Percentiles rank a stretch among this genome's conserved stretches.
Evolutionary conservation across 64 coral and sea anemone species (phyloP).

Genomic region (Montipora sp.): DNA sequence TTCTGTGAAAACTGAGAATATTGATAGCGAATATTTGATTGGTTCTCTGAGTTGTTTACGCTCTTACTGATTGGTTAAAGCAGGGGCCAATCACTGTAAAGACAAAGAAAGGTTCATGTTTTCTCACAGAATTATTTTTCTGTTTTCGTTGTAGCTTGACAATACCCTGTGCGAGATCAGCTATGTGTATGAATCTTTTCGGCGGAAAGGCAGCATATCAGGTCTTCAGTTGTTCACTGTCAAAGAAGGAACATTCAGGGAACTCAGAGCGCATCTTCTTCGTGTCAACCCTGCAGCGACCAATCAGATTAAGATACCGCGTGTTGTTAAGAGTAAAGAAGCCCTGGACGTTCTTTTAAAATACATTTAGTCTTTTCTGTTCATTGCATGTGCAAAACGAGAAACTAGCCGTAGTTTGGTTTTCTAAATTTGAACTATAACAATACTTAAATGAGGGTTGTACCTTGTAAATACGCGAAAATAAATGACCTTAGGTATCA

Average conservation of each 20-base stretch:
- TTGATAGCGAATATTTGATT: no score
- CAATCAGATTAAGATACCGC: constrained; percentile 74
- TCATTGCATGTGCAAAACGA: no score
- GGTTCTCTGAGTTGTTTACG: no score
- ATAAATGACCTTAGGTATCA: no score
- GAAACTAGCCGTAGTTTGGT: not conserved
- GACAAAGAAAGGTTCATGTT: no score
- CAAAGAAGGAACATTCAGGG: constrained; percentile 40
- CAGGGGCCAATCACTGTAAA: no score
- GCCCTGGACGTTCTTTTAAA: constrained; percentile 39
- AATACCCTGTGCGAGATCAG: constrained; percentile 45
- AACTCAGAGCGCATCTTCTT: constrained; percentile 49
- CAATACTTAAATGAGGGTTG: no score
- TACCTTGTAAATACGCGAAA: no score
- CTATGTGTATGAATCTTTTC: constrained; percentile 64
- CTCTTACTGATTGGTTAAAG: not conserved
- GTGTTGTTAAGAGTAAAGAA: constrained; percentile 59
- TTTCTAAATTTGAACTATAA: not conserved
- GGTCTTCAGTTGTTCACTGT: constrained; percentile 23
- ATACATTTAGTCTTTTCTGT: not conserved
- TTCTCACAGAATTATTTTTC: not conserved
- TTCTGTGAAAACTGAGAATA: no score
- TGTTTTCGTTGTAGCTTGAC: constrained; percentile 46
- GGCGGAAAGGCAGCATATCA: constrained; percentile 62
- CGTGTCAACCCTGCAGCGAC: constrained; percentile 45